Percentiles rank a stretch among this genome's conserved stretches.
Evolutionary conservation across 2,113 vertebrate genomes (phyloP).

Genomic region (Falco punctatus): DNA sequence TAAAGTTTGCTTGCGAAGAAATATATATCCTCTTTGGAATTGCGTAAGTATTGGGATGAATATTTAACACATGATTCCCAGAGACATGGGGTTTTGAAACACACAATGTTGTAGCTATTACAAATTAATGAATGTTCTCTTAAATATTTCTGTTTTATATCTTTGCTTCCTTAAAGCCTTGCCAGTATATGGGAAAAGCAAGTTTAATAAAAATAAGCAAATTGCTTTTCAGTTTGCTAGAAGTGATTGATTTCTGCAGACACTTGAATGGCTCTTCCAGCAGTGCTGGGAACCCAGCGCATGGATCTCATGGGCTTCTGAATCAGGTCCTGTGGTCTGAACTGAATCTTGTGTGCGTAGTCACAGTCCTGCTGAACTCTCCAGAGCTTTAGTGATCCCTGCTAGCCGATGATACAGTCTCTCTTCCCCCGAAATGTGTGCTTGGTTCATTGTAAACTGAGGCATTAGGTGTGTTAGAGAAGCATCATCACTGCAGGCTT

Average conservation of each 20-base stretch:
- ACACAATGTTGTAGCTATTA: not conserved
- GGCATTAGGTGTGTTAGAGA: not conserved
- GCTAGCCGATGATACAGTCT: not conserved
- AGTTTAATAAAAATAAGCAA: not conserved
- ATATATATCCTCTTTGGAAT: not conserved
- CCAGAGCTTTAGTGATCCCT: not conserved
- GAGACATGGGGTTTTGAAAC: not conserved
- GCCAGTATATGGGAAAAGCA: not conserved
- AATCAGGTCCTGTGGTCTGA: accelerated
- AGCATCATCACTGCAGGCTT: not conserved
- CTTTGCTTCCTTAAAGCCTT: not conserved
- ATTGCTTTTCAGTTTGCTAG: not conserved
- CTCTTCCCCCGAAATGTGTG: accelerated
- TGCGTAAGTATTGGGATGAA: not conserved
- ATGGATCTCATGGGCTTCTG: not conserved
- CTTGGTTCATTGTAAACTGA: not conserved
- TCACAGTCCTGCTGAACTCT: not conserved
- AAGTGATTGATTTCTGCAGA: not conserved
- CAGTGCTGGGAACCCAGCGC: not conserved
- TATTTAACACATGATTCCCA: not conserved
- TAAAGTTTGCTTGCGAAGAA: not conserved
- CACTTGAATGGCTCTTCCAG: not conserved
- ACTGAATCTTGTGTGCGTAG: not conserved
- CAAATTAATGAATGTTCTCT: not conserved
- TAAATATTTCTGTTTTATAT: constrained; percentile 6